Evolutionary conservation across 2,797 vertebrate species (phyloP).

Genomic region (Myripristis jacobus): DNA sequence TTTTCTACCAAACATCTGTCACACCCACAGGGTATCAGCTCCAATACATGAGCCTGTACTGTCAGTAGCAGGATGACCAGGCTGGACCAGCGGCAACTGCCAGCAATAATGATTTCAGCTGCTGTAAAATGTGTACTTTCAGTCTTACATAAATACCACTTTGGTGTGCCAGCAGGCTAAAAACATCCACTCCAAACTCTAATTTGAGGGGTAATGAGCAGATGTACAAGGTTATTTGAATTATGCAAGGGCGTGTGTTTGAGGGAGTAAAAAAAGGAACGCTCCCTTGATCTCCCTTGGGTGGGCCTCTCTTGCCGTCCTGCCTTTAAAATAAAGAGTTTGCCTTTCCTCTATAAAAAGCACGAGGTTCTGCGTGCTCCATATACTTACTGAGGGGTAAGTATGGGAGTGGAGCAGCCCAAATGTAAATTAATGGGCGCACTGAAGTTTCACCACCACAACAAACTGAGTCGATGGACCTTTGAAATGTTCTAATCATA

Average conservation of each 20-base stretch:
- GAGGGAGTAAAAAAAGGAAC: conserved; percentile 55
- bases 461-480: conserved; percentile 57
- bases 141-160: conserved; percentile 79
- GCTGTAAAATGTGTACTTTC: conserved; percentile 71
- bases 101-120: conserved; percentile 60
- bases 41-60: conserved; percentile 14
- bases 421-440: conserved; percentile 78
- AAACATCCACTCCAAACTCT: conserved; percentile 81
- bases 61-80: conserved; percentile 27
- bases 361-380: conserved; percentile 47
- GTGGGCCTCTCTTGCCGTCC: conserved; percentile 73
- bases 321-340: conserved; percentile 74
- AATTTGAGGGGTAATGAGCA: conserved; percentile 83
- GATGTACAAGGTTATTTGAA: conserved; percentile 80
- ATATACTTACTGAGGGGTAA: conserved; percentile 77
- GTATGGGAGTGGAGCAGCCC: conserved; percentile 68
- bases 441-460: conserved; percentile 69
- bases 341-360: conserved; percentile 77
- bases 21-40: not conserved
- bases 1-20: conserved; percentile 15
- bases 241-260: conserved; percentile 79
- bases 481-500: conserved; percentile 61
- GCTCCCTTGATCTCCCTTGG: conserved; percentile 77
- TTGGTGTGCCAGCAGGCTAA: conserved; percentile 77
- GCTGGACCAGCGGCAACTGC: conserved; percentile 55